These are phyloP conservation scores for Polyommatus icarus DNA, from an alignment of 2,888 invertebrate genomes.

Conservation along the genomic window DNA sequence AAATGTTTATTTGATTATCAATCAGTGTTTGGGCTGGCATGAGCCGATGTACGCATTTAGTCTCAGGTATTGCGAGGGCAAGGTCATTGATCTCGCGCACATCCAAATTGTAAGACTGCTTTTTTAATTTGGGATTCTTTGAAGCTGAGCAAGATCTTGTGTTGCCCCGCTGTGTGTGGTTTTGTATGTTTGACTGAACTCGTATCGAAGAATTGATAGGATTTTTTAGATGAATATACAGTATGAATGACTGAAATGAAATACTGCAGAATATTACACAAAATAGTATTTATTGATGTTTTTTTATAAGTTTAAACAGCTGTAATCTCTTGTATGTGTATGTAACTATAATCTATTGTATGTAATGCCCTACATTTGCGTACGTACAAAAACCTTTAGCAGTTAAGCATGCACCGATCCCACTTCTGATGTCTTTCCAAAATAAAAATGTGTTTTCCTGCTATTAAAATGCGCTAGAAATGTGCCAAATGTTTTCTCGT, in stretches of 20 bases:
- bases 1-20: conserved; percentile 60
- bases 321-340: too few species aligned
- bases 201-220: not conserved
- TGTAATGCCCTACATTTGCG: not conserved
- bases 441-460: not conserved
- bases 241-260: not conserved
- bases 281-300: too few species aligned
- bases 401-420: not conserved
- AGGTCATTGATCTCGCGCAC: conserved; percentile 66
- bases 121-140: conserved; percentile 17
- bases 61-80: conserved; percentile 58
- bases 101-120: conserved; percentile 44
- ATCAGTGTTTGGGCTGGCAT: conserved; percentile 56
- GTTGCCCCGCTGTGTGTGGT: conserved; percentile 14
- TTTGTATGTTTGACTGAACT: not conserved
- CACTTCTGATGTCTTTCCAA: not conserved
- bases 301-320: too few species aligned
- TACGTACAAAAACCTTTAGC: not conserved
- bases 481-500: conserved; percentile 3
- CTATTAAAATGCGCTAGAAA: not conserved
- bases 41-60: conserved; percentile 54
- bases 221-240: not conserved
- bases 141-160: conserved; percentile 18
- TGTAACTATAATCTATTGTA: too few species aligned
- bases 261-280: not conserved